Evolutionary conservation across 2,113 vertebrate genomes (phyloP).

Genomic region (Lasiurus cinereus): DNA sequence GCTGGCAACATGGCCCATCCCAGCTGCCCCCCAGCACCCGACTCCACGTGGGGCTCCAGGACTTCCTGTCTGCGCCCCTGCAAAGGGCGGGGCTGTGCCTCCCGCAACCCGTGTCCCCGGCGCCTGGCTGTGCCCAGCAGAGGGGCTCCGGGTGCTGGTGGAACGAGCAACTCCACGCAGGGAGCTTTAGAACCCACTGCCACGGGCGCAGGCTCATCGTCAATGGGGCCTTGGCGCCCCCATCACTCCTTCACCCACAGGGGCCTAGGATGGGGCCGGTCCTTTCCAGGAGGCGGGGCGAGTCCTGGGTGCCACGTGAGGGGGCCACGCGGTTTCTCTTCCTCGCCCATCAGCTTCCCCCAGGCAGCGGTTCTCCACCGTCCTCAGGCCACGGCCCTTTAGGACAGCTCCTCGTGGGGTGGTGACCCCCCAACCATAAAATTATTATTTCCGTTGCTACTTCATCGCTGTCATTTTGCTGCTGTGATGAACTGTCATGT

Average conservation of each 20-base stretch:
- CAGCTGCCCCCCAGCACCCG: no score
- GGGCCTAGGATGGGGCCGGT: accelerated
- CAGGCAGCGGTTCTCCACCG: no score
- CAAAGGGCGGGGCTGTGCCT: background rate
- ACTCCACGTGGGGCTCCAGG: background rate
- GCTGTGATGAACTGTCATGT: no score
- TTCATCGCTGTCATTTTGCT: no score
- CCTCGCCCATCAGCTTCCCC: background rate
- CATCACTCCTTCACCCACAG: accelerated
- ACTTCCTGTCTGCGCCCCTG: accelerated
- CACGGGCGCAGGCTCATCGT: background rate
- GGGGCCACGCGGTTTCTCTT: background rate
- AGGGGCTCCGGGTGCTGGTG: background rate
- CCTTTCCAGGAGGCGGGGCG: background rate
- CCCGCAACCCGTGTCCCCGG: background rate
- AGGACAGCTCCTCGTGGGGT: no score
- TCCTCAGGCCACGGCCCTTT: no score
- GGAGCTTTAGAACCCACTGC: background rate
- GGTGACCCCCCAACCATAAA: no score
- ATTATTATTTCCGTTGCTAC: no score
- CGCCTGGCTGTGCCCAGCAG: background rate
- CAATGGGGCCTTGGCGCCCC: accelerated
- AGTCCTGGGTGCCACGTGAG: background rate
- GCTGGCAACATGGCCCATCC: background rate
- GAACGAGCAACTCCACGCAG: background rate